Conservation (phyloP, 2,113 vertebrate genomes). For the Zapornia atra region DNA sequence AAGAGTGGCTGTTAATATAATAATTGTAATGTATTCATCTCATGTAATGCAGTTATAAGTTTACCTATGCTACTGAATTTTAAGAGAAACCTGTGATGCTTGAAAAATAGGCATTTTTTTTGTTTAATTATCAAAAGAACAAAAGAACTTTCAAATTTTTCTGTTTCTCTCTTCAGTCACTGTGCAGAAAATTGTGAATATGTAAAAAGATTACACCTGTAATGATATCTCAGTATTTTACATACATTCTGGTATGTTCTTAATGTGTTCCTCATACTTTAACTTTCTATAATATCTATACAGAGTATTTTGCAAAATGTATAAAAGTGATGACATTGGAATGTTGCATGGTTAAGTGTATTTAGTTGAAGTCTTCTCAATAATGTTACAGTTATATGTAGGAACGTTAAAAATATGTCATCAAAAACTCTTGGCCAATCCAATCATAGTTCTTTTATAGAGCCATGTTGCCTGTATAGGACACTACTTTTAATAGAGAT, state of each 20-base stretch:
- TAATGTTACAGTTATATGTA: neutral
- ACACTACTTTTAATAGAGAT: neutral
- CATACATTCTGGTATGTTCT: neutral
- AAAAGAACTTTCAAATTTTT: neutral
- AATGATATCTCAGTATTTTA: neutral
- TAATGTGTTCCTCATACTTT: neutral
- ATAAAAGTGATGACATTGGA: neutral
- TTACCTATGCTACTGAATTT: conserved; percentile 16
- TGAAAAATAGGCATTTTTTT: neutral
- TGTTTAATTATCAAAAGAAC: neutral
- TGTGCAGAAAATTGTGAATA: neutral
- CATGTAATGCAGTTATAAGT: neutral
- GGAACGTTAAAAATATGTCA: neutral
- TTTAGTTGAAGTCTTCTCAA: neutral
- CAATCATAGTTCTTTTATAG: neutral
- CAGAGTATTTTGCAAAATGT: neutral
- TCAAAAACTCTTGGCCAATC: neutral
- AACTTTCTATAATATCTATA: neutral
- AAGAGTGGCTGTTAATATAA: neutral
- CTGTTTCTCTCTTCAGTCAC: neutral
- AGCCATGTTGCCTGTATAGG: neutral
- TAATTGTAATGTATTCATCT: conserved; percentile 27
- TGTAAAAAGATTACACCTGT: neutral
- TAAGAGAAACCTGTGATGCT: neutral
- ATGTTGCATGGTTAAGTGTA: neutral